phyloP scores from a whole-genome alignment of 2,113 vertebrate genomes.

The Ailurus styani region DNA sequence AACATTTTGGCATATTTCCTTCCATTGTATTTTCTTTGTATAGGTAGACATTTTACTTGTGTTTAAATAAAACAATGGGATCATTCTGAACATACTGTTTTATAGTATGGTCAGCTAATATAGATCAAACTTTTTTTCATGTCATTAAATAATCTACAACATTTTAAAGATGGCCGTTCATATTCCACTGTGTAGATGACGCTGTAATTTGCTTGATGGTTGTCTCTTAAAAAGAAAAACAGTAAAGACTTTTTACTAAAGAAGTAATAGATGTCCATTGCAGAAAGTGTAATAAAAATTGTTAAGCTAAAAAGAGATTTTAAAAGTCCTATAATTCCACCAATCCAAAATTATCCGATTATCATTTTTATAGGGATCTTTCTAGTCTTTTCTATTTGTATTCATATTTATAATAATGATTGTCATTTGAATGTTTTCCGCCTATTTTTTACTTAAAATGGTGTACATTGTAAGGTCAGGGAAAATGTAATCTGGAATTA shows the following conservation, averaged over 20 bases:
- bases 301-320: slow-evolving; percentile 17
- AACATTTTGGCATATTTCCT: slow-evolving; percentile 5
- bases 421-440: background rate
- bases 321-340: slow-evolving; percentile 25
- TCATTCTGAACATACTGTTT: slow-evolving; percentile 51
- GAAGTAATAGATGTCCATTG: background rate
- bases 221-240: slow-evolving; percentile 29
- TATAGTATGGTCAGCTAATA: slow-evolving; percentile 42
- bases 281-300: slow-evolving; percentile 30
- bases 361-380: slow-evolving; percentile 4
- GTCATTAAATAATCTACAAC: slow-evolving; percentile 4
- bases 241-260: slow-evolving; percentile 18
- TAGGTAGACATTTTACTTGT: background rate
- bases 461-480: background rate
- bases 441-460: background rate
- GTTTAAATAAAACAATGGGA: slow-evolving; percentile 22
- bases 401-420: slow-evolving; percentile 33
- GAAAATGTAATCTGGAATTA: slow-evolving; percentile 49
- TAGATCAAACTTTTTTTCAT: background rate
- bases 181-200: background rate
- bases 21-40: background rate
- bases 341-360: background rate
- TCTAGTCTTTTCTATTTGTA: background rate
- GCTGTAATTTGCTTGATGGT: background rate
- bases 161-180: slow-evolving; percentile 3